A percentile compares a stretch with the other conserved stretches of the same genome.
These are phyloP conservation scores for Antheraea mylitta DNA, from an alignment of 1,140 invertebrate genomes.

Conservation along the genomic window DNA sequence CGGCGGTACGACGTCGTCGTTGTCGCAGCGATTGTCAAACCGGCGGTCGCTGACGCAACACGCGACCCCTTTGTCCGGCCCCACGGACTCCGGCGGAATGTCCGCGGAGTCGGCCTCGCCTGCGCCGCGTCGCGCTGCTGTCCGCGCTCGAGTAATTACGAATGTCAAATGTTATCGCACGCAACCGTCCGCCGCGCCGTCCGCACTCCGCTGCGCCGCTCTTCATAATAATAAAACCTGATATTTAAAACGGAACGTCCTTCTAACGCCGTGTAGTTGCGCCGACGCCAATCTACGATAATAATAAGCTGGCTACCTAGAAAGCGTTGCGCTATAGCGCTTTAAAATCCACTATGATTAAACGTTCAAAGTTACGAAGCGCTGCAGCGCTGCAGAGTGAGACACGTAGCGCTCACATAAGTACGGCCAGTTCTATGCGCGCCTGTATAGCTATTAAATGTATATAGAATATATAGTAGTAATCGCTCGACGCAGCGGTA, in stretches of 20 bases:
- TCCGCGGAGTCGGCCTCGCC: conserved; percentile 57
- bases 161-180: conserved; percentile 78
- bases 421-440: conserved; percentile 78
- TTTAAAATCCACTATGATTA: conserved; percentile 32
- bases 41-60: conserved; percentile 61
- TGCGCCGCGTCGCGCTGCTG: conserved; percentile 41
- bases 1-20: conserved; percentile 23
- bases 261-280: conserved; percentile 79
- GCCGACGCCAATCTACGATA: conserved; percentile 79
- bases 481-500: conserved; percentile 79
- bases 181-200: conserved; percentile 67
- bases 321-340: conserved; percentile 57
- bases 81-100: conserved; percentile 61
- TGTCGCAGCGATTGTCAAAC: conserved; percentile 34
- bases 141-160: conserved; percentile 70
- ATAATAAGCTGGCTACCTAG: conserved; percentile 73
- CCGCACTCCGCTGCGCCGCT: conserved; percentile 75
- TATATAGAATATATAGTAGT: conserved; percentile 80
- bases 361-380: conserved; percentile 44
- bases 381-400: conserved; percentile 50
- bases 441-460: conserved; percentile 79
- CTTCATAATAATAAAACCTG: conserved; percentile 79
- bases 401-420: conserved; percentile 74
- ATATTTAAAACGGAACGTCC: conserved; percentile 79
- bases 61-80: conserved; percentile 72